Percentiles rank a stretch among this genome's conserved stretches.
Evolutionary conservation across 2,888 invertebrate genomes (phyloP).

Genomic region (Torymus auratus): DNA sequence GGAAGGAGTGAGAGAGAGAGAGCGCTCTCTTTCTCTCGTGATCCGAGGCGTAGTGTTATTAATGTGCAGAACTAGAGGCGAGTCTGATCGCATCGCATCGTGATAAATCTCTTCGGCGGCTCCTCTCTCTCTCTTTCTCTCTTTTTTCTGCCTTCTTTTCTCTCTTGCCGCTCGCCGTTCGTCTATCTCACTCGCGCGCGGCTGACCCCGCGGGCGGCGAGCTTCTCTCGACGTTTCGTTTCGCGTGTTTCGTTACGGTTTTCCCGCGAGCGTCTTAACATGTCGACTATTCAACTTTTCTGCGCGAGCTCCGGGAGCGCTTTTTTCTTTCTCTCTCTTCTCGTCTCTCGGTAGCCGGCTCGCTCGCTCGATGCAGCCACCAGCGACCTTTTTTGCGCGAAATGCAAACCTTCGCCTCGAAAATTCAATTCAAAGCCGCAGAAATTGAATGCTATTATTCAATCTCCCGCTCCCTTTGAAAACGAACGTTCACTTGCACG

Average conservation of each 20-base stretch:
- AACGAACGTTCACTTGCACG: slow-evolving; percentile 16
- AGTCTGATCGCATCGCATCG: slow-evolving; percentile 70
- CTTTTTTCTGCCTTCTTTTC: not conserved
- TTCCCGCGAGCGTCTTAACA: slow-evolving; percentile 46
- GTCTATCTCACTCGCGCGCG: not conserved
- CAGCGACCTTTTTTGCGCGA: slow-evolving; percentile 17
- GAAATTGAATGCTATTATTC: slow-evolving; percentile 46
- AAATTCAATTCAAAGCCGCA: slow-evolving; percentile 43
- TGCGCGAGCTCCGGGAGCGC: slow-evolving; percentile 64
- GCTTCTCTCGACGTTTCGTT: slow-evolving; percentile 46
- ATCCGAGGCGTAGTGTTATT: slow-evolving; percentile 72
- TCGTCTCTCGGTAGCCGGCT: not conserved
- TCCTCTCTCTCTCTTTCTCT: slow-evolving; percentile 43
- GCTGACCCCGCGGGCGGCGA: slow-evolving; percentile 40
- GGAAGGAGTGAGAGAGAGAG: slow-evolving; percentile 45
- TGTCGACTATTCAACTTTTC: slow-evolving; percentile 51
- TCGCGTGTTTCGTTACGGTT: slow-evolving; percentile 52
- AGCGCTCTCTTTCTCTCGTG: slow-evolving; percentile 62
- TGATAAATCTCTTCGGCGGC: slow-evolving; percentile 63
- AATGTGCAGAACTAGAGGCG: slow-evolving; percentile 73
- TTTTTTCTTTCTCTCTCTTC: slow-evolving; percentile 21
- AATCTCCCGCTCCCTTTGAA: slow-evolving; percentile 10
- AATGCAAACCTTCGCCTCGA: slow-evolving; percentile 21
- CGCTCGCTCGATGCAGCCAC: not conserved
- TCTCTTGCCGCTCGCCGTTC: slow-evolving; percentile 2